phyloP scores from a whole-genome alignment of 2,797 vertebrate genomes.

The Odontamblyopus rebecca region DNA sequence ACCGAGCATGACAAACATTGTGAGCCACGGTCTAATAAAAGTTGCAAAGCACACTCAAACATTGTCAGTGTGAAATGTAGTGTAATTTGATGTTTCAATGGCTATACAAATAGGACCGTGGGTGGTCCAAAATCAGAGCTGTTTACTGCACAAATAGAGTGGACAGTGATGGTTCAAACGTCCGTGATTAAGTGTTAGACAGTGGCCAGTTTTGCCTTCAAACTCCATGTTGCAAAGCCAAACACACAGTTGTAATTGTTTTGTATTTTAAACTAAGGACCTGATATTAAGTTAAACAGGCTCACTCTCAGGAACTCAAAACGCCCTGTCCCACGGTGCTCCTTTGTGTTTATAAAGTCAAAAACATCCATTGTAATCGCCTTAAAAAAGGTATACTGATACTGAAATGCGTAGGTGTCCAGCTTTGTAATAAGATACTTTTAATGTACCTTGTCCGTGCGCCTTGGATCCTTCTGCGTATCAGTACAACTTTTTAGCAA shows the following conservation, averaged over 20 bases:
- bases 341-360: not conserved
- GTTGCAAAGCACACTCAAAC: slow-evolving; percentile 16
- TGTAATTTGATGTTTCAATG: not conserved
- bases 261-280: not conserved
- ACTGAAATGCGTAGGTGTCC: too few relatives aligned
- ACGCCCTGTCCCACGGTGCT: not conserved
- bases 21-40: slow-evolving; percentile 26
- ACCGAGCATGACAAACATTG: slow-evolving; percentile 37
- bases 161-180: not conserved
- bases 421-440: too few relatives aligned
- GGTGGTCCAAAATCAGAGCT: slow-evolving; percentile 1
- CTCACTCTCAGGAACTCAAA: not conserved
- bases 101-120: slow-evolving; percentile 2
- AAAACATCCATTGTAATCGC: not conserved
- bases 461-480: too few relatives aligned
- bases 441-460: too few relatives aligned
- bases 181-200: not conserved
- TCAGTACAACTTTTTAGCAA: too few relatives aligned
- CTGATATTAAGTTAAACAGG: not conserved
- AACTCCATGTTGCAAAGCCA: not conserved
- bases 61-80: slow-evolving; percentile 3
- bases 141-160: not conserved
- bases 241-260: not conserved
- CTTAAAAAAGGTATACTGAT: too few relatives aligned
- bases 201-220: not conserved